Evolutionary conservation across 2,113 vertebrate genomes (phyloP), one percentile per base, ranked within the genome.

Genomic region (Ochotona princeps): DNA sequence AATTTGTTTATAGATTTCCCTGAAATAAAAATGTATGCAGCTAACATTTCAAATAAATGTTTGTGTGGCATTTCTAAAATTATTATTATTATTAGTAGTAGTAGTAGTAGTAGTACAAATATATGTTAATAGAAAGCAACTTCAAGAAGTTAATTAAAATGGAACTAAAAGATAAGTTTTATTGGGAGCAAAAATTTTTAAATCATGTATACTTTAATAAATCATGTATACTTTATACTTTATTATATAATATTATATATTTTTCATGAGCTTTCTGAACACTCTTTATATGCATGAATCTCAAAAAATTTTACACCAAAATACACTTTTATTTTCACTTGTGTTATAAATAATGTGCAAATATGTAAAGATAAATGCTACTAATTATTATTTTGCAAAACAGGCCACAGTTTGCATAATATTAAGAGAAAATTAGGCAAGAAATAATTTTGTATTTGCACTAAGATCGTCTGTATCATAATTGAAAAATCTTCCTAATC

Each of bases 371-470:
- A 23, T 66, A 65, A 76, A 15, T 65, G 47, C 79, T 79, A 93
- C 89, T 84, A 91, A 89, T 49, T 87, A 3, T 89, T 23, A 60
- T 44, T 5, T 84, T 74, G 81, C 44, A 65, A 90, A 6, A 87
- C 69, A 69, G 7, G 35, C 25, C 32, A 61, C 2, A 30, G 54
- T 17, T 12, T 54, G 14, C 44, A 26, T 85, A 85, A 80, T 75
- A 10, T 75, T 35, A 93, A 93, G 32, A 54, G 85, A 5, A 60
- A 66, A 12, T 82, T 92, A 85, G 60, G 80, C 23, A 54, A 93
- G 18, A 73, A 21, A 30, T 83, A 70, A 12, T 7, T 72, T 89
- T 82, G 8, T 79, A 17, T 47, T 73, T 85, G 44, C 2, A 35
- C 8, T 21, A 81, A 72, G 38, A 44, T 44, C 38, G 87, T 13